Evolutionary conservation across 2,888 invertebrate species (phyloP), one percentile per base, ranked within the genome.

Genomic region (Ormyrus pomaceus): DNA sequence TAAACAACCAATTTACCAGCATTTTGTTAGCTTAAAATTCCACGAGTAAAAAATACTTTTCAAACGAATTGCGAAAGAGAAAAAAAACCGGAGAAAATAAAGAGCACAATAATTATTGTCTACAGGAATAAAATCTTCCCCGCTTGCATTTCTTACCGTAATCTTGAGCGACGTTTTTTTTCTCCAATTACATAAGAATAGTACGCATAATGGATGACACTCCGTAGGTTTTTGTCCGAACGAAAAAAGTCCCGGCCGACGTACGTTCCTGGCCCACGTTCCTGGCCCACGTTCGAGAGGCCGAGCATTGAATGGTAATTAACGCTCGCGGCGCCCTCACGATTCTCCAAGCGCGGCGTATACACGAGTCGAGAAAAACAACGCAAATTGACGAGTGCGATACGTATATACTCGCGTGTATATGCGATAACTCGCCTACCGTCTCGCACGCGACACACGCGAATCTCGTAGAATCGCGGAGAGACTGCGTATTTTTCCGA

Each of bases 251-350:
- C 53, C 50, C 50, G 66, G 34, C 71, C 87, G 81, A 79, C 86
- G 87, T 85, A 87, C 87, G 85, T 84, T 69, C 68, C 79, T 75
- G 83, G 85, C 86, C 86, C 85, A 88, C 86, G 85, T 87, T 83
- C 82, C 79, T 75, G 83, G 85, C 86, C 86, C 85, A 88, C 86
- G 85, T 87, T 83, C 82, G 50, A 46, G n/a, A 11, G 50, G 53
- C 62, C 83, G 69, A 69, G 82, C 78, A 83, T 84, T 84, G 79
- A 84, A 84, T 84, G 82, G 81, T 84, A 84, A 84, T 86, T 84
- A 77, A 80, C 48, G 45, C 62, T 61, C 19, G 19, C 55, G 65
- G 50, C 65, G 70, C 55, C 71, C 50, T 53, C 65, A 51, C 48
- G 58, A 46, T 55, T 48, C 19, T 3, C 19, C 11, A 46, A 7